Evolutionary conservation across 2,888 invertebrate genomes (phyloP).

Genomic region (Syrista parreyssii): DNA sequence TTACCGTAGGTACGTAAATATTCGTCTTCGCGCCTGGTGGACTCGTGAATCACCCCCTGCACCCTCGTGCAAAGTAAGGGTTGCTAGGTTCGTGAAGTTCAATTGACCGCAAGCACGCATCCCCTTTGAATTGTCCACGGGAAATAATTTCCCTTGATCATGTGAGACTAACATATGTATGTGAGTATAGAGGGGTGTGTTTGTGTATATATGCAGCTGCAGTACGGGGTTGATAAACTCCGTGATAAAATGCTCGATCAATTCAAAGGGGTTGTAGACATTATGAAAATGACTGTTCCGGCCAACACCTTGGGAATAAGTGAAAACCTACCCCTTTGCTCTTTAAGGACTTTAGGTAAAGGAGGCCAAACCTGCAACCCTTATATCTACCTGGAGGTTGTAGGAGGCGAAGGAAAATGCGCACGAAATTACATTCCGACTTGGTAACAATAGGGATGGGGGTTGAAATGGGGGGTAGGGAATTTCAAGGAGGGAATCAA

Average conservation of each 20-base stretch:
- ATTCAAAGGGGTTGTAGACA: no score
- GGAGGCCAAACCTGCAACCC: no score
- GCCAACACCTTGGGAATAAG: no score
- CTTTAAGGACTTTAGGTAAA: no score
- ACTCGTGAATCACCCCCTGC: background rate
- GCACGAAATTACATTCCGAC: background rate
- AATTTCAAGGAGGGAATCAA: conserved; percentile 14
- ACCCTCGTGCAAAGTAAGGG: background rate
- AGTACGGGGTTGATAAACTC: no score
- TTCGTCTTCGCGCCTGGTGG: conserved; percentile 21
- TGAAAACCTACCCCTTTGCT: no score
- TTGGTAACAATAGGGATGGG: background rate
- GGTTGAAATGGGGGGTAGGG: conserved; percentile 13
- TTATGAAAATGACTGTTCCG: no score
- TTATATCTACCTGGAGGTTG: no score
- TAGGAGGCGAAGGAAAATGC: background rate
- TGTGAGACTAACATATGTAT: no score
- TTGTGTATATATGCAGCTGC: no score
- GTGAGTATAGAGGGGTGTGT: no score
- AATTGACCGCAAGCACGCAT: background rate
- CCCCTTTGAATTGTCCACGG: background rate
- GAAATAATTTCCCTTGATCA: background rate
- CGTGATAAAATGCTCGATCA: no score
- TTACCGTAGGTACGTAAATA: background rate
- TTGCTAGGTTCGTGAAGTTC: background rate